Evolutionary conservation across 2,888 invertebrate species (phyloP).

Genomic region (Parnassius mnemosyne): DNA sequence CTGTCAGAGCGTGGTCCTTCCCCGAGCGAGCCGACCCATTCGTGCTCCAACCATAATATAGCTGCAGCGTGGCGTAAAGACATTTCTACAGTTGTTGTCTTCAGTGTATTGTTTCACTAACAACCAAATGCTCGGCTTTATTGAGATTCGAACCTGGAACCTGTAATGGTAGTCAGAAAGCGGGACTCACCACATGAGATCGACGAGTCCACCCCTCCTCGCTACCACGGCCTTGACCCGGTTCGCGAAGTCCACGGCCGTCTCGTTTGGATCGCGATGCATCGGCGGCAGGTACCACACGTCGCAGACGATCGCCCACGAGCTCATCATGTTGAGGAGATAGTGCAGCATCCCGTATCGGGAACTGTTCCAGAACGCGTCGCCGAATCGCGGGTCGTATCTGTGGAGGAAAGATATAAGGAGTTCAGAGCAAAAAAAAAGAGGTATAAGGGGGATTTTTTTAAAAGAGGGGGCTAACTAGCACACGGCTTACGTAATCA

Average conservation of each 20-base stretch:
- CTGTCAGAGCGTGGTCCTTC: too few species aligned
- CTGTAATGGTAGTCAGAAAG: not conserved
- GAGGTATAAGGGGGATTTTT: too few species aligned
- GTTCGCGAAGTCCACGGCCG: constrained; percentile 97
- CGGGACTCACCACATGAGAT: constrained; percentile 91
- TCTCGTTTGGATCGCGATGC: constrained; percentile 88
- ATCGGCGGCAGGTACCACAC: constrained; percentile 97
- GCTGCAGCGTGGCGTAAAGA: too few species aligned
- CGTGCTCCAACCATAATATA: too few species aligned
- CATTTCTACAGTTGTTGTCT: too few species aligned
- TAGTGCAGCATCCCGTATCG: constrained; percentile 96
- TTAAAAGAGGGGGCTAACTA: too few species aligned
- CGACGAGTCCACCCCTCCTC: constrained; percentile 96
- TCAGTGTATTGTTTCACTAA: too few species aligned
- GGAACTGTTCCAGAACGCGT: constrained; percentile 99
- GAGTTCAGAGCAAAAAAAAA: too few species aligned
- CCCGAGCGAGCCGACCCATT: too few species aligned
- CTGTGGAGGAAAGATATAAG: constrained; percentile 53
- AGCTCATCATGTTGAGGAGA: constrained; percentile 98
- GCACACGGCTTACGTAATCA: too few species aligned
- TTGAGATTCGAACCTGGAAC: too few species aligned
- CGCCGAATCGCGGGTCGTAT: constrained; percentile 98
- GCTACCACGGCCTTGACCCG: constrained; percentile 97
- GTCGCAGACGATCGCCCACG: constrained; percentile 99
- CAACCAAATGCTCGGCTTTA: too few species aligned